Percentiles rank a stretch among this genome's conserved stretches.
phyloP scores from a whole-genome alignment of 1,140 invertebrate genomes.

The Cryptotermes secundus region DNA sequence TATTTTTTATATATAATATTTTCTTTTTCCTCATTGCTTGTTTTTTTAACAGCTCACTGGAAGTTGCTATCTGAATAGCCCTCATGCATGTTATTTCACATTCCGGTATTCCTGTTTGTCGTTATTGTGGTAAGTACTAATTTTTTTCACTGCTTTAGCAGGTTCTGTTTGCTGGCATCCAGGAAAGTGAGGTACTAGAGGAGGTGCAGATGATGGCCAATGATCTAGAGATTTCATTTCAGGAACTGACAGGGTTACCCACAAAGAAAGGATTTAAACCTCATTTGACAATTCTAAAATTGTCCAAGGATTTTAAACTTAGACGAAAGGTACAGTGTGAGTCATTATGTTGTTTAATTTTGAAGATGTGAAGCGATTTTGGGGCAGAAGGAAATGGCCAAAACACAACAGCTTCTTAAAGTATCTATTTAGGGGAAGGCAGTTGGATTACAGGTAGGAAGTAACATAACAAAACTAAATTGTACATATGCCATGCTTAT shows the following conservation, averaged over 20 bases:
- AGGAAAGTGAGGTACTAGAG: not conserved
- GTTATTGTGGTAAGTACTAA: not conserved
- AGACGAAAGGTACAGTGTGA: constrained; percentile 20
- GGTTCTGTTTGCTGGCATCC: constrained; percentile 22
- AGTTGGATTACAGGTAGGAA: no score
- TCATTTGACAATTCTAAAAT: constrained; percentile 21
- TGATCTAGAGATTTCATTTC: not conserved
- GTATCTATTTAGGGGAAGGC: no score
- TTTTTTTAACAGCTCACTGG: no score
- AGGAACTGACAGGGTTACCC: constrained; percentile 16
- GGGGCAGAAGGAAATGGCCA: no score
- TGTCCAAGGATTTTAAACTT: constrained; percentile 25
- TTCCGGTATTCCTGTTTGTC: not conserved
- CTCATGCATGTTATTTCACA: no score
- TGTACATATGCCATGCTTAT: no score
- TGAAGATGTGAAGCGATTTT: not conserved
- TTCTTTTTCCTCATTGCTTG: no score
- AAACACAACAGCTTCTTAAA: no score
- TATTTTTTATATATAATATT: no score
- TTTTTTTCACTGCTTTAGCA: not conserved
- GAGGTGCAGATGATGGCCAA: not conserved
- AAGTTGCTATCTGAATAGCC: no score
- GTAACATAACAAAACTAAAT: no score
- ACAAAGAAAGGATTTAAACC: constrained; percentile 24
- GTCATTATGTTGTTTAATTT: not conserved